Evolutionary conservation across 2,888 invertebrate species (phyloP).

Genomic region (Elaeidobius kamerunicus): DNA sequence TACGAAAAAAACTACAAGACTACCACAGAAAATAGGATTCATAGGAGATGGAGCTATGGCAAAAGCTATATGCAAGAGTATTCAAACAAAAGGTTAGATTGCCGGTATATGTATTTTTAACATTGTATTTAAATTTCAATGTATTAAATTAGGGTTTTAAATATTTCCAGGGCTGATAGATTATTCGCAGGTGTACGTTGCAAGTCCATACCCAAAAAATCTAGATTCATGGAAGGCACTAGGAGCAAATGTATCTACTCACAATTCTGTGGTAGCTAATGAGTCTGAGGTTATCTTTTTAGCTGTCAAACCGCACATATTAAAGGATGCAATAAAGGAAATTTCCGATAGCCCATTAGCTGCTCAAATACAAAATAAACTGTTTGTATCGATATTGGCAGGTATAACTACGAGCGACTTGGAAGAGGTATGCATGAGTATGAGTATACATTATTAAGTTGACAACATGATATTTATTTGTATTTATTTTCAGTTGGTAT

Average conservation of each 20-base stretch:
- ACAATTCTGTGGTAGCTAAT: constrained; percentile 64
- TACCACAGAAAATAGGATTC: constrained; percentile 64
- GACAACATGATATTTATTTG: not conserved
- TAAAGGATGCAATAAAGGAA: constrained; percentile 56
- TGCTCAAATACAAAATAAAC: constrained; percentile 49
- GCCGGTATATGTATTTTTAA: too few relatives aligned
- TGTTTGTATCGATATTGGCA: constrained; percentile 81
- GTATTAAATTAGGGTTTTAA: too few relatives aligned
- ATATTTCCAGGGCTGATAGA: constrained; percentile 61
- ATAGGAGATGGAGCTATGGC: constrained; percentile 93
- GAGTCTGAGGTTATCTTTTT: constrained; percentile 74
- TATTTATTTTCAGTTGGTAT: constrained; percentile 35
- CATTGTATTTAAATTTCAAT: too few relatives aligned
- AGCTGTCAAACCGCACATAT: constrained; percentile 82
- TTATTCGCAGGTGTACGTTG: constrained; percentile 65
- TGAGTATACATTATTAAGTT: not conserved
- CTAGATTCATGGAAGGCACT: constrained; percentile 63
- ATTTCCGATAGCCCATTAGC: constrained; percentile 40
- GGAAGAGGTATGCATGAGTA: constrained; percentile 56
- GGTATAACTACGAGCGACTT: constrained; percentile 66
- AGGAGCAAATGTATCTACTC: constrained; percentile 59
- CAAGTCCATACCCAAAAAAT: constrained; percentile 67
- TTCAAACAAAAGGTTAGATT: constrained; percentile 51
- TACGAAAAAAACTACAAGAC: constrained; percentile 31
- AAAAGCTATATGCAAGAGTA: constrained; percentile 71